Evolutionary conservation across 2,113 vertebrate species (phyloP).

Genomic region (Microtus oregoni): DNA sequence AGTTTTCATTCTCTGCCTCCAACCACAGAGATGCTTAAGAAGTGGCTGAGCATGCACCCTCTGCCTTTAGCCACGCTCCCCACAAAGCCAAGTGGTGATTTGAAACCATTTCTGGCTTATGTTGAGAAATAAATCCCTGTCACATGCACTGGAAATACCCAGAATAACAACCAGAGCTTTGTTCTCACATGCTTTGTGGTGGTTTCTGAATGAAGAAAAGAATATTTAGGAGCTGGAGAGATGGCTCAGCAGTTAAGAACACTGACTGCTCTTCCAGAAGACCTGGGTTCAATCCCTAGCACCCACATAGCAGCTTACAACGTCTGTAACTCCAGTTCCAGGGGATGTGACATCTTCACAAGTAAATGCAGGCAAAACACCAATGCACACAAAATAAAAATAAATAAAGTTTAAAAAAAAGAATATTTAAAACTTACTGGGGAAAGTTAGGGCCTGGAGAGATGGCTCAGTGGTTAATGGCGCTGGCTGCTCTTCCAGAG

Average conservation of each 20-base stretch:
- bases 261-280: too few relatives aligned
- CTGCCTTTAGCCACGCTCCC: neutral
- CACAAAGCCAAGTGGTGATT: neutral
- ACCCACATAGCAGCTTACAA: too few relatives aligned
- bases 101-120: conserved; percentile 17
- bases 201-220: conserved; percentile 6
- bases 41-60: neutral
- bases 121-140: conserved; percentile 49
- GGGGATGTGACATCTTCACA: too few relatives aligned
- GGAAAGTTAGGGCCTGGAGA: too few relatives aligned
- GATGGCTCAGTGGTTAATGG: too few relatives aligned
- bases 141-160: neutral
- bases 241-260: neutral
- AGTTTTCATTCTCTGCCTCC: neutral
- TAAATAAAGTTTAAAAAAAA: too few relatives aligned
- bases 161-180: neutral
- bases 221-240: neutral
- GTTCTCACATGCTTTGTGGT: neutral
- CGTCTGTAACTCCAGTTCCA: too few relatives aligned
- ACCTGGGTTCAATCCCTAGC: too few relatives aligned
- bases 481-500: too few relatives aligned
- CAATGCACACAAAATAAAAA: too few relatives aligned
- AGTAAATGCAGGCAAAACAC: too few relatives aligned
- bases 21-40: neutral
- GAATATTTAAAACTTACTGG: too few relatives aligned